phyloP scores from a whole-genome alignment of 2,797 vertebrate genomes.

The Leuciscus waleckii region DNA sequence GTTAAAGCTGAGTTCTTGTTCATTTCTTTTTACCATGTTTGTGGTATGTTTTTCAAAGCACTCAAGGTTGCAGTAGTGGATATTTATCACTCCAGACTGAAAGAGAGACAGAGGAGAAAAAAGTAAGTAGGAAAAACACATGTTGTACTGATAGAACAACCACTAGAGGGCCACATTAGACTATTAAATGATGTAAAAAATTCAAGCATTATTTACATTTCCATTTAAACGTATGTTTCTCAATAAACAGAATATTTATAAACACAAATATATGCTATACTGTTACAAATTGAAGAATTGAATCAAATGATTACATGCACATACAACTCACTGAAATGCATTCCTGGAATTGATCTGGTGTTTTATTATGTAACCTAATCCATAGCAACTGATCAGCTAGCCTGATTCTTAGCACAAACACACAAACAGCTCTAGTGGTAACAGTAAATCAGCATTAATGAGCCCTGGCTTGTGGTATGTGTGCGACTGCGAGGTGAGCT shows the following conservation, averaged over 20 bases:
- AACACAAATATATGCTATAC: neutral
- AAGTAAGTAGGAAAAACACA: slow-evolving; percentile 83
- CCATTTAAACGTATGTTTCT: neutral
- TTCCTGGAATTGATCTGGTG: neutral
- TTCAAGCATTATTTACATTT: neutral
- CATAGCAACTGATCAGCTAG: slow-evolving; percentile 31
- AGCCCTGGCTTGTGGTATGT: slow-evolving; percentile 62
- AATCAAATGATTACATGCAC: neutral
- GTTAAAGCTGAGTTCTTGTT: neutral
- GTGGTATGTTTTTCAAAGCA: slow-evolving; percentile 74
- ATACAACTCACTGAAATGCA: neutral
- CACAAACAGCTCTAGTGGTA: slow-evolving; percentile 30
- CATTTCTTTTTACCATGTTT: neutral
- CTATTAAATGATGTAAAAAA: neutral
- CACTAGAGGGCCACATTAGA: slow-evolving; percentile 20
- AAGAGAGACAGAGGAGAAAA: slow-evolving; percentile 95
- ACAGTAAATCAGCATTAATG: slow-evolving; percentile 66
- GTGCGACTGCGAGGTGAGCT: slow-evolving; percentile 33
- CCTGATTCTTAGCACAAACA: slow-evolving; percentile 25
- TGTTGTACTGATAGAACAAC: neutral
- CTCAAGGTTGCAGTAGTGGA: slow-evolving; percentile 98
- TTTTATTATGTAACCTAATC: slow-evolving; percentile 3
- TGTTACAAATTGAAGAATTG: neutral
- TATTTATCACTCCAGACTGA: slow-evolving; percentile 97
- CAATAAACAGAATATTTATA: neutral